Base-by-base conservation (phyloP, 2,888 invertebrate genomes). In the Acleris laterana region DNA sequence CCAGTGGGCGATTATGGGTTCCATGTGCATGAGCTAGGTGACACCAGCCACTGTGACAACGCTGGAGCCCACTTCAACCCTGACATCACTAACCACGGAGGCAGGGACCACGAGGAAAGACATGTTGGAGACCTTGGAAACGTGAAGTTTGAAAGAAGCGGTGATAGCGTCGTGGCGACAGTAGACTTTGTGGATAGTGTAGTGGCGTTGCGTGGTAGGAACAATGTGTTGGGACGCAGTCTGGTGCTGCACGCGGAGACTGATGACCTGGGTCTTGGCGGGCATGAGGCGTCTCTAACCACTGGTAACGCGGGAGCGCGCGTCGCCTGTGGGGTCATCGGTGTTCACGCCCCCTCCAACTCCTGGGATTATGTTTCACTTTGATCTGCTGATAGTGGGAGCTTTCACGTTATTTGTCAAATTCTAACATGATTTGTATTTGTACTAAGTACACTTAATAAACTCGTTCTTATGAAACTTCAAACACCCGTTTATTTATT, bases 101-200 rank as follows among this genome's bases (percentile, higher is more conserved):
- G 93, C 3, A 95, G 94, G 22, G 79, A 87, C 1, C 94, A 94
- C 70, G 69, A 76, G 0, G 85, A 86, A 3, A 93, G 96, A 22
- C 96, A 96, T 75, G 95, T 95, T 0, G 96, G 96, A 2, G 96
- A 96, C 80, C 88, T 96, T 52, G 96, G 96, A 2, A 96, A 96
- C 81, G 93, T 96, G 52, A 77, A 84, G 46, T 95, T 95, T 9
- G 89, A 92, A 55, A 83, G 75, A 0, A 74, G 78, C 1, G 84
- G 87, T 62, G 77, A 72, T 0, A 71, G 77, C 16, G 94, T 82
- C 1, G 76, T 91, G 0, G 95, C 95, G 0, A 75, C 62, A 1
- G 73, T 96, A 44, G 77, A 93, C 68, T 93, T 95, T 58, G 80
- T 79, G 1, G 96, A 96, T 76, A 82, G 32, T 3, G n/a, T 86